Percentiles rank a stretch among this genome's conserved stretches.
These are phyloP conservation scores for Formica exsecta DNA, from an alignment of 1,140 invertebrate genomes.

Conservation along the genomic window DNA sequence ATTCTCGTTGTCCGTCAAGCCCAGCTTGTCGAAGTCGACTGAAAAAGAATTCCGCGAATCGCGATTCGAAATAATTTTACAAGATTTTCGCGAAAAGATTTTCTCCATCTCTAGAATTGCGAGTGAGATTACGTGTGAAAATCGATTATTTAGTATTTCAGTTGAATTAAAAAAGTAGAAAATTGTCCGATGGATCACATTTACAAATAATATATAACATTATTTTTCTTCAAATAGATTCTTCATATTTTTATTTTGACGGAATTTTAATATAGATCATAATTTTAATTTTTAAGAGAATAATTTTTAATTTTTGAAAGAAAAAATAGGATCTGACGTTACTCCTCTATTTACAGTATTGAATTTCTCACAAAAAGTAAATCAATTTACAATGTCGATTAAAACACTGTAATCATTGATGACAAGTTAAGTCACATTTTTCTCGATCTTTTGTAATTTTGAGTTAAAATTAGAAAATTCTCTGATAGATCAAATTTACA, in stretches of 20 bases:
- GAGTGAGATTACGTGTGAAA: no score
- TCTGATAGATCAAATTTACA: neutral
- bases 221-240: neutral
- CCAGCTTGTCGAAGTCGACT: constrained; percentile 94
- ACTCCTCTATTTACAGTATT: no score
- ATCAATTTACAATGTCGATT: no score
- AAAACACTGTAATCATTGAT: no score
- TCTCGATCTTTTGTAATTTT: neutral
- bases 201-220: neutral
- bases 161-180: neutral
- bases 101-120: no score
- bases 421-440: no score
- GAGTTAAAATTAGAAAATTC: neutral
- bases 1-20: constrained; percentile 94
- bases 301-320: no score
- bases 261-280: neutral
- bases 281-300: neutral
- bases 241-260: neutral
- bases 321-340: no score
- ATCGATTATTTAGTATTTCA: no score
- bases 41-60: constrained; percentile 65
- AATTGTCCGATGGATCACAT: neutral
- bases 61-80: no score
- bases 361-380: no score
- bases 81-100: no score